Evolutionary conservation across 92 coral and sea anemone species (phyloP), one percentile per base, ranked within the genome.

Genomic region (Paragorgia papillata): DNA sequence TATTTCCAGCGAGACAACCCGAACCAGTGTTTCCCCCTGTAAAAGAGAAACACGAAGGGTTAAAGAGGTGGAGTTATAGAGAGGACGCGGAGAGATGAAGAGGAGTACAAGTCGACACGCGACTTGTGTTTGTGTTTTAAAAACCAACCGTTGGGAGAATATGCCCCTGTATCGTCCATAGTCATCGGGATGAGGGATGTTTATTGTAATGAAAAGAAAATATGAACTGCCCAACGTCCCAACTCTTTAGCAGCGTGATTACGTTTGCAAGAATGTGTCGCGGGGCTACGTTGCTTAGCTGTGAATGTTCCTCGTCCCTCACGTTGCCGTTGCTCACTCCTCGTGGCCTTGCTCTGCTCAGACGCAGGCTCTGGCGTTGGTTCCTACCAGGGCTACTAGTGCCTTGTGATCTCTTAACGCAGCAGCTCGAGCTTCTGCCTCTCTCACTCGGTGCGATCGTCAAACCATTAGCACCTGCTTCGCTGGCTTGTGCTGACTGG

Each of bases 161-260:
- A 71, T 25, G 29, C 17, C 18, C 46, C 26, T 21, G 57, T 89
- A 73, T 95, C 99, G 74, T 88, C 97, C 99, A 95, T 95, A 76
- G 92, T 95, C 97, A 95, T 95, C 78, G 85, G 96, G 89, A 86
- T 35, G 75, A 68, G 53, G n/a, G 53, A 2, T 46, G 2, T 46
- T 46, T 46, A 4, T 4, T 37, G 6, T 37, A 12, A 9, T 46
- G 53, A 6, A 7, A n/a, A 6, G 14, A 46, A 15, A 46, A 15
- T 6, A 46, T 46, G 17, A 46, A 46, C 17, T 46, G 9, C n/a
- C 9, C 14, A 6, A 46, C 17, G 12, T 7, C n/a, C n/a, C 53
- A 2, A n/a, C 53, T 46, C 53, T n/a, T 15, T 46, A 15, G 53
- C 12, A 46, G 53, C 53, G 53, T 46, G 53, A 46, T 46, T 15